Percentiles rank a stretch among this genome's conserved stretches.
Conservation (phyloP, 2,113 vertebrate species). For the Dasypus novemcinctus region DNA sequence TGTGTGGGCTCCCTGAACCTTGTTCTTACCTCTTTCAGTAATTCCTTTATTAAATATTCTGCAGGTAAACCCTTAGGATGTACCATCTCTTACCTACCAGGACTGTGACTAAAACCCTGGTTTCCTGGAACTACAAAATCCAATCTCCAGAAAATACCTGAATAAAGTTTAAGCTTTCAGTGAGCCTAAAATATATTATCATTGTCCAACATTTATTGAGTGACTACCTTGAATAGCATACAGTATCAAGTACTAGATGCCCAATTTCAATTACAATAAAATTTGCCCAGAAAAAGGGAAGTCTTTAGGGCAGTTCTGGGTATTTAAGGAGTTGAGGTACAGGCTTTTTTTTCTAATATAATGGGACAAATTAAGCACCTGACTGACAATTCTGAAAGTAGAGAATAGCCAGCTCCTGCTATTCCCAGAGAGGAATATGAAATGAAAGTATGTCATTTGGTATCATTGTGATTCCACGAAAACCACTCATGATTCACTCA, state of each 20-base stretch:
- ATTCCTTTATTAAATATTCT: not conserved
- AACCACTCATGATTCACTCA: conserved; percentile 48
- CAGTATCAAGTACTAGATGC: not conserved
- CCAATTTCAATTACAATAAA: not conserved
- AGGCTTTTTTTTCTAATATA: not conserved
- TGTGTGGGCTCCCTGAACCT: not conserved
- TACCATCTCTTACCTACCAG: not conserved
- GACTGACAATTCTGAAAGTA: not conserved
- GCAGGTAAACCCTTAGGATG: not conserved
- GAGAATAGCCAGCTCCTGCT: not conserved
- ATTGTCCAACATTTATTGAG: not conserved
- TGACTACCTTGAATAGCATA: not conserved
- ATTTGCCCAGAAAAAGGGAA: not conserved
- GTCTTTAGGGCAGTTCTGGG: not conserved
- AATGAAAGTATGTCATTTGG: too few relatives aligned
- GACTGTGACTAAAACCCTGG: not conserved
- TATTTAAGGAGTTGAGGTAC: not conserved
- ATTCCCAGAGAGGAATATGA: too few relatives aligned
- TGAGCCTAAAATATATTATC: not conserved
- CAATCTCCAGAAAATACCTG: not conserved
- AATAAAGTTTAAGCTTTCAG: not conserved
- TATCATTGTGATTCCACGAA: not conserved
- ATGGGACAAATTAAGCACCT: not conserved
- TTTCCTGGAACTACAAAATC: not conserved
- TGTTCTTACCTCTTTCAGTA: not conserved